Evolutionary conservation across 2,113 vertebrate species (phyloP).

Genomic region (Lamprologus tigripictilis): DNA sequence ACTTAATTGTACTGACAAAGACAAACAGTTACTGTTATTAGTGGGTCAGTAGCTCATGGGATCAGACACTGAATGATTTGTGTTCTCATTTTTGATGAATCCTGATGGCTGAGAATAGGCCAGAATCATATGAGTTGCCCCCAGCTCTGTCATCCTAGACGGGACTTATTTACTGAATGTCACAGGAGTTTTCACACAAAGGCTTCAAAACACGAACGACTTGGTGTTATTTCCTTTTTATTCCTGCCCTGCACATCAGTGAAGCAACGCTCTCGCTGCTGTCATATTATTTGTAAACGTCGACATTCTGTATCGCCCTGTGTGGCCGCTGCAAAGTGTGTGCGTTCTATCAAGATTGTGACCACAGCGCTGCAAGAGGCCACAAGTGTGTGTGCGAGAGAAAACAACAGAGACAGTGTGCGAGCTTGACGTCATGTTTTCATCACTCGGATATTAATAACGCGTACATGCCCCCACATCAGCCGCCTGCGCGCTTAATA

Average conservation of each 20-base stretch:
- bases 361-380: conserved; percentile 1
- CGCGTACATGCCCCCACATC: conserved; percentile 5
- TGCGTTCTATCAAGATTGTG: conserved; percentile 2
- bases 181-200: background rate
- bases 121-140: conserved; percentile 29
- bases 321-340: conserved; percentile 18
- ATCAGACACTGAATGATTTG: background rate
- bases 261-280: background rate
- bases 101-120: background rate
- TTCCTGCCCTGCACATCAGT: background rate
- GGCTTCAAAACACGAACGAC: background rate
- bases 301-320: background rate
- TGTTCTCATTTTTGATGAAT: background rate
- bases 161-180: background rate
- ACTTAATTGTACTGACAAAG: background rate
- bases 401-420: conserved; percentile 67
- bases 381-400: conserved; percentile 9
- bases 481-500: background rate
- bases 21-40: background rate
- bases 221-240: background rate
- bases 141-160: background rate
- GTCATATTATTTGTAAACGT: background rate
- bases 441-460: conserved; percentile 66
- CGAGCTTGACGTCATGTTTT: conserved; percentile 57
- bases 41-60: background rate